A percentile compares a stretch with the other conserved stretches of the same genome.
Evolutionary conservation across 2,888 invertebrate genomes (phyloP).

Genomic region (Carcina quercana): DNA sequence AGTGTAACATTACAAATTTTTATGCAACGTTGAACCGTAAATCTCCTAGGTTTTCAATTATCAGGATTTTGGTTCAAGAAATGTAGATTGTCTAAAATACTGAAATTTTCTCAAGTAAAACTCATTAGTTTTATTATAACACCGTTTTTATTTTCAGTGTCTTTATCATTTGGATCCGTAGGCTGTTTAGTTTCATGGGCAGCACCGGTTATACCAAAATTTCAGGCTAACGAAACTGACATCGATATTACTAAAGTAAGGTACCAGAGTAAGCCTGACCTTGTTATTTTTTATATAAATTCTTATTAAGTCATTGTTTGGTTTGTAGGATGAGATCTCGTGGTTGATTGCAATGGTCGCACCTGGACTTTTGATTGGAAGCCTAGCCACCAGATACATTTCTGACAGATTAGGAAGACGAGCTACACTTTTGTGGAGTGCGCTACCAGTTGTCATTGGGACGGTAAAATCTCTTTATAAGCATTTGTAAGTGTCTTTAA

Average conservation of each 20-base stretch:
- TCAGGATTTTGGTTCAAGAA: too few relatives aligned
- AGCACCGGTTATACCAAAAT: conserved; percentile 45
- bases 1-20: too few relatives aligned
- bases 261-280: too few relatives aligned
- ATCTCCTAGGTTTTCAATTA: too few relatives aligned
- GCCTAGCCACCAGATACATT: conserved; percentile 39
- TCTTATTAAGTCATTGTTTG: too few relatives aligned
- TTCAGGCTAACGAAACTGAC: conserved; percentile 36
- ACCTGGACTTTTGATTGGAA: conserved; percentile 49
- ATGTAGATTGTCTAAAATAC: too few relatives aligned
- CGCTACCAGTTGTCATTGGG: conserved; percentile 36
- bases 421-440: conserved; percentile 40
- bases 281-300: too few relatives aligned
- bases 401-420: conserved; percentile 48
- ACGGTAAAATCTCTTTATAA: too few relatives aligned
- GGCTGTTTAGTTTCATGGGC: conserved; percentile 52
- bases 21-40: too few relatives aligned
- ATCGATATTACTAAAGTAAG: conserved; percentile 43
- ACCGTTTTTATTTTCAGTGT: conserved; percentile 56
- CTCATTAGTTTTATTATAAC: too few relatives aligned
- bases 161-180: conserved; percentile 44
- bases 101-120: too few relatives aligned
- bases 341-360: conserved; percentile 45
- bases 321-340: conserved; percentile 40
- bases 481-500: too few relatives aligned